Base-by-base conservation (phyloP, 2,113 vertebrate species). In the Hassar affinis region DNA sequence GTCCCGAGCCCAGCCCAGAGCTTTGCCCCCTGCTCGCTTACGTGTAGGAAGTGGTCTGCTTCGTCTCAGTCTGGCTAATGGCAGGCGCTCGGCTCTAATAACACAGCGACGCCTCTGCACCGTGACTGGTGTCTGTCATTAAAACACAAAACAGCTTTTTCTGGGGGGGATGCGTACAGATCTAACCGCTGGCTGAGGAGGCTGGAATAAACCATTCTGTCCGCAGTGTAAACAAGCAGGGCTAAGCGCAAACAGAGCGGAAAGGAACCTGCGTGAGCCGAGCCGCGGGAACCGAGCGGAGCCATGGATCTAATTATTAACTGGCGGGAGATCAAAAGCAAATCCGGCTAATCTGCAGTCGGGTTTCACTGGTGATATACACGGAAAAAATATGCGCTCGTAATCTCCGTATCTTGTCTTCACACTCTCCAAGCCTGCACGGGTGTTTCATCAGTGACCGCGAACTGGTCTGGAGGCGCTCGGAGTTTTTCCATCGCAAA, bases 41-140 rank as follows among this genome's bases (percentile, higher is more conserved):
- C 51, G 30, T 82, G 78, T 81, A 85, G 83, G 85, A 88, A 82
- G 84, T 83, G 82, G 85, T 88, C 91, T 93, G 90, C 87, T 74
- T 61, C 87, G 51, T 90, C 85, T 93, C 91, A 91, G 84, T 83
- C 79, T 86, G 75, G 84, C 86, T 57, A 85, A 80, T 87, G 85
- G 87, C 45, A 90, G 87, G 88, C 88, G 87, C 56, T 87, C 64
- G 83, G 86, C 82, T 78, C 64, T 89, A 86, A 88, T 85, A 82
- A 83, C 80, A 79, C 61, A 38, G 61, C 72, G 61, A 83, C 83
- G 79, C 86, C 72, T 78, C 85, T 84, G 86, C 77, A 51, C 71
- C 33, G 45, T 83, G 86, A 88, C 78, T 86, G 85, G 78, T 85
- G 71, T 87, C 84, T 86, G 85, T 85, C 79, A 85, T 79, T 66